Evolutionary conservation across 35 echinoderm and acorn worm species (phyloP), one percentile per base, ranked within the genome.

Genomic region (Eucidaris tribuloides): DNA sequence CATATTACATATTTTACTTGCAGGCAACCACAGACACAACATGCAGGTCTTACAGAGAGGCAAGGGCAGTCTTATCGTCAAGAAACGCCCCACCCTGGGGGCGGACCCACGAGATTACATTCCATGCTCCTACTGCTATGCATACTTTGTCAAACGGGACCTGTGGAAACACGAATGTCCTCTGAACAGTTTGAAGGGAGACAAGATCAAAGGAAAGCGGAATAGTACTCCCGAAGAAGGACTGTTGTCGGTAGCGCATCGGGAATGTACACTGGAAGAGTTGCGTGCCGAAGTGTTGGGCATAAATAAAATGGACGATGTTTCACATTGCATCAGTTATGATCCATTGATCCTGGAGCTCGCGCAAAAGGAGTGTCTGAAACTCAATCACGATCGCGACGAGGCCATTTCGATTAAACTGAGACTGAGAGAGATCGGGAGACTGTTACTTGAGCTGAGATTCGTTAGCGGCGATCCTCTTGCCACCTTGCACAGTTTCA

Each of bases 101-200:
- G 55, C 88, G 3, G 60, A 85, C 45, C 32, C 40, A 15, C 82
- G 58, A 42, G 82, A 91, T 42, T 91, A 91, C 45, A 82, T 83
- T 35, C 88, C 88, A 64, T 91, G 88, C 43, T 71, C 84, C 0
- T 85, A 45, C 44, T 91, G 88, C 71, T 79, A 78, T 14, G 88
- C 66, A 22, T 84, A 84, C 33, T 84, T 76, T 22, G 70, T 91
- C 18, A 65, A 82, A 7, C 60, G 82, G 11, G 81, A 91, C 52
- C 46, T 91, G 2, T 91, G 71, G 81, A 91, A 91, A 46, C 88
- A 91, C 19, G 38, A 77, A 5, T 91, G 88, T 66, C 81, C 42
- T 33, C 81, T 64, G 3, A 84, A 84, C 7, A 30, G 57, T 41
- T 25, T 46, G 7, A 35, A 30, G 13, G n/a, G n/a, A n/a, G 81